These are phyloP conservation scores for Siniperca knerii DNA, from an alignment of 2,113 vertebrate genomes.

Conservation along the genomic window DNA sequence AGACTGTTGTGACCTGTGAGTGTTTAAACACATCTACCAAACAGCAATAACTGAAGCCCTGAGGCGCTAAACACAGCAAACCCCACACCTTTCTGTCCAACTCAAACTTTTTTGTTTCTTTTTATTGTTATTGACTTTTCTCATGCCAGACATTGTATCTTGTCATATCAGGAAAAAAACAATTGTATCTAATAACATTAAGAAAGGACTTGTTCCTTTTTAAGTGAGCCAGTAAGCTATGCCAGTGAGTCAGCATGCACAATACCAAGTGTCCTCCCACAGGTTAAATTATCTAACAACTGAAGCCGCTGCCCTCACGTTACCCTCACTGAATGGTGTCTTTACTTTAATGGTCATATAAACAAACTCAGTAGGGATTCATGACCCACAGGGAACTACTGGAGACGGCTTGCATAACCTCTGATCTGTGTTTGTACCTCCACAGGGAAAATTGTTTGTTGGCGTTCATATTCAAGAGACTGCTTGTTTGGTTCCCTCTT, in stretches of 20 bases:
- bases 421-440: constrained; percentile 30
- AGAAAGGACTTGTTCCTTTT: not conserved
- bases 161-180: not conserved
- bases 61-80: not conserved
- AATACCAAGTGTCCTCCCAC: constrained; percentile 2
- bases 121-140: not conserved
- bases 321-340: constrained; percentile 8
- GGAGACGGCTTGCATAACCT: not conserved
- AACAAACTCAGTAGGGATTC: constrained; percentile 13
- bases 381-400: not conserved
- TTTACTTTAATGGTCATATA: constrained; percentile 17
- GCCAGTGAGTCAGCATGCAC: constrained; percentile 9
- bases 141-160: not conserved
- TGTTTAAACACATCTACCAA: not conserved
- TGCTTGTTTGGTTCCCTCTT: not conserved
- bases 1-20: not conserved
- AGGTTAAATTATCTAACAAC: not conserved
- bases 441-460: not conserved
- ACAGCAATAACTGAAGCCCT: not conserved
- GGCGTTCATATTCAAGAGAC: not conserved
- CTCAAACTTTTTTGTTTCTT: not conserved
- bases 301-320: not conserved
- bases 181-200: not conserved
- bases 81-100: not conserved
- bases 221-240: not conserved